A percentile compares a stretch with the other conserved stretches of the same genome.
Conservation (phyloP, 92 coral and sea anemone genomes). For the Chrysogorgia sp. region DNA sequence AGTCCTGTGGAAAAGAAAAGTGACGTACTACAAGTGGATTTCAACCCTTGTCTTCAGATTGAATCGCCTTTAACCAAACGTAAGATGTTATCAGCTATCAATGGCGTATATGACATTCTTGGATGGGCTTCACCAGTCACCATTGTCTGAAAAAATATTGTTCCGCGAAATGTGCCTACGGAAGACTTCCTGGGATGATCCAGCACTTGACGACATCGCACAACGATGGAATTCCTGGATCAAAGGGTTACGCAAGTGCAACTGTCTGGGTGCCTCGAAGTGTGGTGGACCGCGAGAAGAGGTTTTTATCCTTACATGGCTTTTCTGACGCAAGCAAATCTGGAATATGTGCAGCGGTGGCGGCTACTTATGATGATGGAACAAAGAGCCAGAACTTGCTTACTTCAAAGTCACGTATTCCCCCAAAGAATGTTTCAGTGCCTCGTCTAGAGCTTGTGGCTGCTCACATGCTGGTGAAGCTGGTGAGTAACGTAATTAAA, state of each 20-base stretch:
- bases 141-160: not conserved
- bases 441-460: conserved; percentile 29
- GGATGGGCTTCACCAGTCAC: conserved; percentile 60
- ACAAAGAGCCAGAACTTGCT: conserved; percentile 2
- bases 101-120: conserved; percentile 63
- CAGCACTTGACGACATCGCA: not conserved
- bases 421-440: conserved; percentile 6
- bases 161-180: too few species aligned
- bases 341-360: conserved; percentile 16
- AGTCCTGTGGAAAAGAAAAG: conserved; percentile 9
- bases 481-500: not conserved
- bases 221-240: not conserved
- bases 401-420: not conserved
- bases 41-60: conserved; percentile 4
- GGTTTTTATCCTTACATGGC: conserved; percentile 1
- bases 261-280: not conserved
- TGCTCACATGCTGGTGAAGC: conserved; percentile 25
- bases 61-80: conserved; percentile 61
- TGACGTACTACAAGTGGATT: not conserved
- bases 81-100: conserved; percentile 59
- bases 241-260: conserved; percentile 6
- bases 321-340: conserved; percentile 23
- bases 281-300: not conserved
- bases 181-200: conserved; percentile 7
- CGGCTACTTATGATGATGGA: not conserved